Base-by-base conservation (phyloP, 2,113 vertebrate species). In the Cyprinodon variegatus region DNA sequence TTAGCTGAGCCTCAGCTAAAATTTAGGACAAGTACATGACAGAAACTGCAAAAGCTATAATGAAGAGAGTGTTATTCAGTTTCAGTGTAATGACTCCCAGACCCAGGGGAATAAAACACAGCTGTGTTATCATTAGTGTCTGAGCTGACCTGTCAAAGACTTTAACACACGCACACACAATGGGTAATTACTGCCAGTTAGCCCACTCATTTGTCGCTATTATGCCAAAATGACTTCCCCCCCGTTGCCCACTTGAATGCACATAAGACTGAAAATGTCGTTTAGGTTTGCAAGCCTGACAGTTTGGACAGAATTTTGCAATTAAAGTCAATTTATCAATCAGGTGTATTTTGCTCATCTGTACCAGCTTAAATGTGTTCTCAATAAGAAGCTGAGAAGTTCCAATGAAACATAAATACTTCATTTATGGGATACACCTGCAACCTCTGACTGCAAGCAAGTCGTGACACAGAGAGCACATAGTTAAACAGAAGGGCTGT, bases 101-200 rank as follows among this genome's bases (percentile, higher is more conserved):
- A 60, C 83, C 41, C 71, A 61, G 61, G 72, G 83, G 82, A 84
- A 82, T 88, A 65, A 81, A 50, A 76, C 84, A 48, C 88, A 92
- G 91, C 90, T 93, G 91, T 93, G 93, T 92, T 92, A 87, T 90
- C 83, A 64, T 87, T 89, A 83, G 88, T 89, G 90, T 92, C 91
- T 87, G 64, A 82, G 39, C 22, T 71, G 60, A 77, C 81, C 81
- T 78, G 87, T 91, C 88, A 90, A 75, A 85, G 72, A 69, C 77
- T 80, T 77, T 72, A 65, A 86, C 89, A 87, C 81, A 84, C 82
- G 88, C 63, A 87, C 65, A 77, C 86, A 89, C 88, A 90, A 85
- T 87, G 85, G 84, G 75, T 90, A 86, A 89, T 93, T 93, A 90
- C 87, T 86, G 89, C 83, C 87, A 92, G 76, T 89, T 88, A 85